Base-by-base conservation (phyloP, 1,140 invertebrate genomes). In the Drosophila rhopaloa region DNA sequence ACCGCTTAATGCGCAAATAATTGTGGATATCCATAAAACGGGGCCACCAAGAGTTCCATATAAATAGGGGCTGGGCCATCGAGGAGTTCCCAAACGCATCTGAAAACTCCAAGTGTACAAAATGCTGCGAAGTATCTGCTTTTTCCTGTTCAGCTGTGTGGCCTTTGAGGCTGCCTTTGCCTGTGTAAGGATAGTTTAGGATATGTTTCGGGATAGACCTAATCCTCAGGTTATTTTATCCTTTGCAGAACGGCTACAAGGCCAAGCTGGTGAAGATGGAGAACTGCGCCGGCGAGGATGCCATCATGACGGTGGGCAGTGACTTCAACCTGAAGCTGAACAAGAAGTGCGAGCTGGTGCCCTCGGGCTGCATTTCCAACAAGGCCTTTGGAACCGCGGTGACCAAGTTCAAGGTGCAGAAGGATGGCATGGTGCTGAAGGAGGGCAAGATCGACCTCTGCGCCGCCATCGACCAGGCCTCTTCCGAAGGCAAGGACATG, bases 401-500 rank as follows among this genome's bases (percentile, higher is more conserved):
- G 59, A 63, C 86, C 19, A 91, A 85, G 54, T 91, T 60, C 48
- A 92, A 91, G 74, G 71, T 92, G 0, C 70, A 81, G 27, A 92
- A 91, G 62, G 84, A 92, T 41, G 83, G 86, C 47, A 66, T 92
- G 10, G 78, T 91, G 7, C 75, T 92, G 60, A 91, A 90, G 59
- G 91, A 92, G 75, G 91, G 91, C 24, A 90, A 85, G 59, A 57
- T 91, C 41, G 91, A 92, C 72, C 38, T 92, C 8, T 92, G 91
- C 16, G 70, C 80, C 11, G 84, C 79, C 9, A 74, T 80, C 0
- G 86, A 91, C 29, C 71, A 91, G 46, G 85, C 72, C 8, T 19
- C 85, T 6, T 11, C 41, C 4, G 91, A 92, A 56, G 85, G 71
- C 19, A 92, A 91, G 72, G 78, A 90, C n/a, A 75, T 91, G 46